Evolutionary conservation across 2,797 vertebrate genomes (phyloP).

Genomic region (Darevskia nairensis): DNA sequence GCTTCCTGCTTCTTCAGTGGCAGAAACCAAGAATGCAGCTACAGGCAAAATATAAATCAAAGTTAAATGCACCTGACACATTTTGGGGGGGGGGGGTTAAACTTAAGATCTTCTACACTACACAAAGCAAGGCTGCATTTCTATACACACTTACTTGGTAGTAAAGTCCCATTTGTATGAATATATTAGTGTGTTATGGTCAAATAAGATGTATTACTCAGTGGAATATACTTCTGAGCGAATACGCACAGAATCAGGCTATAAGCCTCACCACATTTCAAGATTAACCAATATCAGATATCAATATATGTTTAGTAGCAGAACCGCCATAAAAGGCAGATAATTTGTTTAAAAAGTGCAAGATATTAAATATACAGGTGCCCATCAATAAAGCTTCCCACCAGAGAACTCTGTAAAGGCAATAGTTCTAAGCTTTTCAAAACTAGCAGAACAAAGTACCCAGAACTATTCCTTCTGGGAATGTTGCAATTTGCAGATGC

Average conservation of each 20-base stretch:
- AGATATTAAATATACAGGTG: neutral
- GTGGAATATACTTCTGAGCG: neutral
- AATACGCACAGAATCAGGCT: neutral
- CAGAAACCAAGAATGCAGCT: neutral
- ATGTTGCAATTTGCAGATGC: neutral
- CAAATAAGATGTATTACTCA: neutral
- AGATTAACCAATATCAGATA: neutral
- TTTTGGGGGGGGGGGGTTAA: neutral
- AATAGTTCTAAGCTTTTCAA: neutral
- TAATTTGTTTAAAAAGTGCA: neutral
- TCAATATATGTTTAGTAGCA: neutral
- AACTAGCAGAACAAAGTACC: neutral
- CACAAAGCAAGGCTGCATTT: neutral
- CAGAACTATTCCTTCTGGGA: constrained; percentile 10
- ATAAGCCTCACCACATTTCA: neutral
- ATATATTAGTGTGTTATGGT: no score
- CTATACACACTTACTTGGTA: neutral
- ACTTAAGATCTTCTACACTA: neutral
- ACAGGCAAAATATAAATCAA: neutral
- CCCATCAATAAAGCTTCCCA: neutral
- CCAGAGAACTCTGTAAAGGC: neutral
- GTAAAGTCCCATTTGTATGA: neutral
- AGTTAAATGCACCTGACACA: neutral
- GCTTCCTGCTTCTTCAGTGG: neutral
- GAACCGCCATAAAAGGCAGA: neutral